Percentiles rank a stretch among this genome's conserved stretches.
phyloP scores from a whole-genome alignment of 2,113 vertebrate species.

The Micronycteris hirsuta region DNA sequence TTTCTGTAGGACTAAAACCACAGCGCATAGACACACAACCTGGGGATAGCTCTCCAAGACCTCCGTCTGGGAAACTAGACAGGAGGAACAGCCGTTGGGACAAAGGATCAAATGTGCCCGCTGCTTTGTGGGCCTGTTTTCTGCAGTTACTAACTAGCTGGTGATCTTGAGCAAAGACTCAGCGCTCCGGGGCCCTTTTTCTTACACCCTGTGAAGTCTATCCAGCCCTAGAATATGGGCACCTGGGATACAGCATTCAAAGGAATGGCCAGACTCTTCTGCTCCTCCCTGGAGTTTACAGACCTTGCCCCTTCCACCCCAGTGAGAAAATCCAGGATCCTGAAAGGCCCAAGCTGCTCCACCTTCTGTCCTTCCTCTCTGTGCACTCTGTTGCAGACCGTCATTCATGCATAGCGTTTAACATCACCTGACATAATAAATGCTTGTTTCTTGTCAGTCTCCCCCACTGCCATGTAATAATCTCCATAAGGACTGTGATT shows the following conservation, averaged over 20 bases:
- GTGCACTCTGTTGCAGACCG: not conserved
- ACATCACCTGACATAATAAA: not conserved
- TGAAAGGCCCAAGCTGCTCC: not conserved
- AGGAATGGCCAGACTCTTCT: not conserved
- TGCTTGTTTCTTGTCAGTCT: not conserved
- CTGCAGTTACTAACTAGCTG: not conserved
- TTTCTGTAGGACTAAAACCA: not conserved
- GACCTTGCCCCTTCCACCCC: not conserved
- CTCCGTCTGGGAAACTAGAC: not conserved
- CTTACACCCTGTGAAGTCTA: not conserved
- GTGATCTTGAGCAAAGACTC: constrained; percentile 43
- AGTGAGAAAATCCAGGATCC: not conserved
- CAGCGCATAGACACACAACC: not conserved
- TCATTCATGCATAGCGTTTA: not conserved
- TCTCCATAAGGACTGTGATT: not conserved
- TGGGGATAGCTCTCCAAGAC: not conserved
- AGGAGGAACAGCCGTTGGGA: not conserved
- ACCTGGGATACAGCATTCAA: not conserved
- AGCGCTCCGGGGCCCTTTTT: not conserved
- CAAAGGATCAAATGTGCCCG: not conserved
- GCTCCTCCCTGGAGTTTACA: not conserved
- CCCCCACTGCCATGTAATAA: not conserved
- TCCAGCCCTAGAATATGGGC: not conserved
- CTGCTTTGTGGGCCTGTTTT: not conserved
- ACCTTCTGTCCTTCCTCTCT: not conserved